Conservation (phyloP, 2,113 vertebrate species). For the Apeltes quadracus region DNA sequence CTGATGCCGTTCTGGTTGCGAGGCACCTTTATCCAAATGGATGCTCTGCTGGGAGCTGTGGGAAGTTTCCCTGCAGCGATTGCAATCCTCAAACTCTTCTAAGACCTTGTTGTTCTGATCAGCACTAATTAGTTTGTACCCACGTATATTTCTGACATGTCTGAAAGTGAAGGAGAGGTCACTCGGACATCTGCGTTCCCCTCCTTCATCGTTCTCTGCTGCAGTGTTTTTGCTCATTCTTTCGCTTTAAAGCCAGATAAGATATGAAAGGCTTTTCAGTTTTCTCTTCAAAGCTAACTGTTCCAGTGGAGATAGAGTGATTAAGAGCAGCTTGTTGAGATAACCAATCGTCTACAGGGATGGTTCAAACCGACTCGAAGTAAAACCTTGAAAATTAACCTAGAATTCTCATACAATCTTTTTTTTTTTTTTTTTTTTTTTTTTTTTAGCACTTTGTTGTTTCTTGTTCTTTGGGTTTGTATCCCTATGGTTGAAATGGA, state of each 20-base stretch:
- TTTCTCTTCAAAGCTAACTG: constrained; percentile 12
- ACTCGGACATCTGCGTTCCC: constrained; percentile 1
- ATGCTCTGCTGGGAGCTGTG: constrained; percentile 32
- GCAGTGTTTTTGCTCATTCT: constrained; percentile 2
- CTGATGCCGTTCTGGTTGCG: constrained; percentile 12
- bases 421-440: too few relatives aligned
- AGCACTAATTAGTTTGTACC: constrained; percentile 34
- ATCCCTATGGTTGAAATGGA: too few relatives aligned
- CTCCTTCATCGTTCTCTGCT: background rate
- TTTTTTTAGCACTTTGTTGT: too few relatives aligned
- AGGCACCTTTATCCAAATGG: constrained; percentile 42
- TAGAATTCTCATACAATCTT: too few relatives aligned
- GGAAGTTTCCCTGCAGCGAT: constrained; percentile 23
- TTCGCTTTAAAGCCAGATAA: constrained; percentile 16
- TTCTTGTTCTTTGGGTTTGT: too few relatives aligned
- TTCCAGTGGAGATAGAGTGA: constrained; percentile 8
- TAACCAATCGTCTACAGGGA: background rate
- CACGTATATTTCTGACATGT: constrained; percentile 15
- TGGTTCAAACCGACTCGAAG: background rate
- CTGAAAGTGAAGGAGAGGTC: constrained; percentile 33
- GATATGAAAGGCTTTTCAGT: constrained; percentile 8
- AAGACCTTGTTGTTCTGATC: constrained; percentile 23
- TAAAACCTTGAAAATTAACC: background rate
- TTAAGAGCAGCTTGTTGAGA: constrained; percentile 1
- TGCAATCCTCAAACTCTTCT: constrained; percentile 18